Evolutionary conservation across 1,140 invertebrate species (phyloP).

Genomic region (Eumaeus atala): DNA sequence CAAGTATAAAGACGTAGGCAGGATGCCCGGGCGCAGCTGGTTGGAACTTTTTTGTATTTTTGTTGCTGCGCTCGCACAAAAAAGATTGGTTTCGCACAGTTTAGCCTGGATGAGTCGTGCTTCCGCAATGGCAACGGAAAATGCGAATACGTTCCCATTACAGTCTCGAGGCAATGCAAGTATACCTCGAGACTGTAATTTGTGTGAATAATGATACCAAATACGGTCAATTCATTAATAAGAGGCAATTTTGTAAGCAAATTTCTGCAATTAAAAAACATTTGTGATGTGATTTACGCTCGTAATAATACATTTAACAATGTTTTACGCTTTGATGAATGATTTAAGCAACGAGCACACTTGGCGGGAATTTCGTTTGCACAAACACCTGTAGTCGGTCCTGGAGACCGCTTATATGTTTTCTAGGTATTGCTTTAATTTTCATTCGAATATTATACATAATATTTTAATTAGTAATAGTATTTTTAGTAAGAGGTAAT

Average conservation of each 20-base stretch:
- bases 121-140: slow-evolving; percentile 68
- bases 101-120: slow-evolving; percentile 51
- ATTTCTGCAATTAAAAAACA: slow-evolving; percentile 13
- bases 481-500: too few relatives aligned
- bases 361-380: too few relatives aligned
- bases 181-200: slow-evolving; percentile 41
- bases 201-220: slow-evolving; percentile 45
- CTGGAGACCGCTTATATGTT: too few relatives aligned
- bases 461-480: too few relatives aligned
- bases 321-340: slow-evolving; percentile 4
- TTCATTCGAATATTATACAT: too few relatives aligned
- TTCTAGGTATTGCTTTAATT: too few relatives aligned
- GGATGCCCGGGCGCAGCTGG: slow-evolving; percentile 70
- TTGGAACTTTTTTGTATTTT: slow-evolving; percentile 65
- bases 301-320: slow-evolving; percentile 10
- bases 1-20: slow-evolving; percentile 61
- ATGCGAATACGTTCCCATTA: slow-evolving; percentile 64
- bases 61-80: slow-evolving; percentile 52
- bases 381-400: too few relatives aligned
- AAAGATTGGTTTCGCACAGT: slow-evolving; percentile 65
- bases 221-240: slow-evolving; percentile 46
- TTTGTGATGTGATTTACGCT: slow-evolving; percentile 9
- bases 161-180: slow-evolving; percentile 55
- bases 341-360: not conserved
- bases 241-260: slow-evolving; percentile 21